These are phyloP conservation scores for Aptenodytes patagonicus DNA, from an alignment of 2,113 vertebrate species.

Conservation along the genomic window DNA sequence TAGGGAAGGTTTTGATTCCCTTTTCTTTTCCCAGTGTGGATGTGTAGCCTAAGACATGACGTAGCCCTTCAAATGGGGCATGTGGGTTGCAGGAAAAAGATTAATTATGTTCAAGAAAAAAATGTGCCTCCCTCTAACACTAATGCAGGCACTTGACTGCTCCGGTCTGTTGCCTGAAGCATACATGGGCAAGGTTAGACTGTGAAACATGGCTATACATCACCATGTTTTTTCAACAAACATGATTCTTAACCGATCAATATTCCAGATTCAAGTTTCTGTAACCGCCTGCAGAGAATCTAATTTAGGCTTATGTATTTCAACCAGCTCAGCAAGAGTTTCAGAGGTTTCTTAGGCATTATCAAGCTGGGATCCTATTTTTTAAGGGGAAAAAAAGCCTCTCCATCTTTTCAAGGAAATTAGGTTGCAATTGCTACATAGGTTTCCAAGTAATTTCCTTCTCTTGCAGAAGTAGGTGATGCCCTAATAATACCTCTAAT, in stretches of 20 bases:
- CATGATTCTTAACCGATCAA: neutral
- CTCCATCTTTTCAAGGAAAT: neutral
- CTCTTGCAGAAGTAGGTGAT: neutral
- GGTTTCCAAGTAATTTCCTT: slow-evolving; percentile 13
- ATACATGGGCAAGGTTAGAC: neutral
- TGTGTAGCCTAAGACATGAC: neutral
- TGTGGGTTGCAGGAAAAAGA: neutral
- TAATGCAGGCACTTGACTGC: neutral
- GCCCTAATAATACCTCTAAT: slow-evolving; percentile 1
- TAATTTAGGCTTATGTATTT: slow-evolving; percentile 22
- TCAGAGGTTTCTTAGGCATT: neutral
- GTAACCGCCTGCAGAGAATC: neutral
- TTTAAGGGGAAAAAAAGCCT: neutral
- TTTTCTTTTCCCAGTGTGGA: neutral
- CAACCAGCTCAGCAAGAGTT: neutral
- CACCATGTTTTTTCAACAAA: neutral
- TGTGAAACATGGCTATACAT: neutral
- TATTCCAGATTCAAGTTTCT: slow-evolving; percentile 8
- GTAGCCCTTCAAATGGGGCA: neutral
- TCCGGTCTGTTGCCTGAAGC: neutral
- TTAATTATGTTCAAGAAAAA: neutral
- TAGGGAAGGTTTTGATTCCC: neutral
- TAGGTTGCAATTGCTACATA: neutral
- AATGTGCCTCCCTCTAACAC: neutral
- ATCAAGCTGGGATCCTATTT: slow-evolving; percentile 5